phyloP scores from a whole-genome alignment of 2,888 invertebrate genomes.

The Hemaris fuciformis region DNA sequence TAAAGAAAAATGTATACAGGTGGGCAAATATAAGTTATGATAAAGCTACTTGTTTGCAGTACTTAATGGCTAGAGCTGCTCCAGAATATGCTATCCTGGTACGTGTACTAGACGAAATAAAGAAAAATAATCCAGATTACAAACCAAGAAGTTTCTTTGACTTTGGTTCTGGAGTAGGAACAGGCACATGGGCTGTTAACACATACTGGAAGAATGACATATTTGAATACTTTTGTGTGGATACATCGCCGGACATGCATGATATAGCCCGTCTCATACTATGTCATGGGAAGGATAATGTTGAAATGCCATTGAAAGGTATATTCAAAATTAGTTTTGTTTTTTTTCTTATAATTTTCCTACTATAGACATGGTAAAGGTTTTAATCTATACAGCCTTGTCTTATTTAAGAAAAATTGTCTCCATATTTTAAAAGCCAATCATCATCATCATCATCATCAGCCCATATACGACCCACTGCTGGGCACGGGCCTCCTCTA shows the following conservation, averaged over 20 bases:
- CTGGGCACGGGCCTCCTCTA: too few species aligned
- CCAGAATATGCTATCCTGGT: slow-evolving; percentile 88
- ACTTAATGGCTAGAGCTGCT: slow-evolving; percentile 86
- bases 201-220: slow-evolving; percentile 86
- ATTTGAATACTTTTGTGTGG: slow-evolving; percentile 92
- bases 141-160: slow-evolving; percentile 91
- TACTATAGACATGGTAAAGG: too few species aligned
- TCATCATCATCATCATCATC: too few species aligned
- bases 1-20: slow-evolving; percentile 84
- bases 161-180: slow-evolving; percentile 95
- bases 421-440: too few species aligned
- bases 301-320: slow-evolving; percentile 78
- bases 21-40: slow-evolving; percentile 90
- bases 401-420: too few species aligned
- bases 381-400: too few species aligned
- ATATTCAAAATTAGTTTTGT: too few species aligned
- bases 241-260: slow-evolving; percentile 90
- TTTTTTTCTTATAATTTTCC: too few species aligned
- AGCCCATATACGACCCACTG: too few species aligned
- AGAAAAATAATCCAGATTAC: slow-evolving; percentile 83
- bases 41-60: slow-evolving; percentile 83
- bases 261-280: slow-evolving; percentile 88
- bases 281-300: slow-evolving; percentile 84
- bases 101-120: slow-evolving; percentile 88
- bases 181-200: slow-evolving; percentile 92